phyloP scores from a whole-genome alignment of 2,888 invertebrate genomes.

The Dryococelus australis region DNA sequence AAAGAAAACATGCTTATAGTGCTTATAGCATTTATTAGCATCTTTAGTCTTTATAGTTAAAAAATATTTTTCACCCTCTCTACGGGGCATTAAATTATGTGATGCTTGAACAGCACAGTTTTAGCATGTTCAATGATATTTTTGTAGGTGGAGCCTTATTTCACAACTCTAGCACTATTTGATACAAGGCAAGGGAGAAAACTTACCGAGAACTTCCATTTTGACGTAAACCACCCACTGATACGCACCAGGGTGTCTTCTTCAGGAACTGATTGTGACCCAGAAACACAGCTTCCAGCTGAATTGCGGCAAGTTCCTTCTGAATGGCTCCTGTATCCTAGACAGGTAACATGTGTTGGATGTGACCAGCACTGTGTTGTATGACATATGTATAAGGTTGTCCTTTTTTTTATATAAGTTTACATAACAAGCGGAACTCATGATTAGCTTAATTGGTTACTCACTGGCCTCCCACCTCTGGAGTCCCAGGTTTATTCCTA shows the following conservation, averaged over 20 bases:
- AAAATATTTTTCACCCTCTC: too few relatives aligned
- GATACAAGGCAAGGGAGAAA: conserved; percentile 88
- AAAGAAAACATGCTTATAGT: too few relatives aligned
- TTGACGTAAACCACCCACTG: conserved; percentile 80
- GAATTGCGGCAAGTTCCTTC: conserved; percentile 58
- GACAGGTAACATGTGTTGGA: conserved; percentile 60
- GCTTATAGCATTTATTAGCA: too few relatives aligned
- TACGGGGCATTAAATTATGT: neutral
- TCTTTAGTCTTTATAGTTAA: too few relatives aligned
- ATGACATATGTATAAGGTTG: too few relatives aligned
- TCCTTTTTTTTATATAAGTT: too few relatives aligned
- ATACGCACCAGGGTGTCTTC: conserved; percentile 66
- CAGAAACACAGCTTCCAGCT: conserved; percentile 36
- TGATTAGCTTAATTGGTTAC: too few relatives aligned
- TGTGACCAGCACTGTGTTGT: neutral
- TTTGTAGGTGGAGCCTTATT: conserved; percentile 87
- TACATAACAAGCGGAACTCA: too few relatives aligned
- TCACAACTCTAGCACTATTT: conserved; percentile 86
- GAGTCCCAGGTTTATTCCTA: too few relatives aligned
- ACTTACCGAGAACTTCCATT: conserved; percentile 92
- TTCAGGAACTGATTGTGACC: conserved; percentile 47
- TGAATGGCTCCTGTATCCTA: conserved; percentile 76
- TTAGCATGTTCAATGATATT: neutral
- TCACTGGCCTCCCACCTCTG: too few relatives aligned
- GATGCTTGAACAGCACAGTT: too few relatives aligned